Conservation (phyloP, 1,140 invertebrate species). For the Eurosta solidaginis region DNA sequence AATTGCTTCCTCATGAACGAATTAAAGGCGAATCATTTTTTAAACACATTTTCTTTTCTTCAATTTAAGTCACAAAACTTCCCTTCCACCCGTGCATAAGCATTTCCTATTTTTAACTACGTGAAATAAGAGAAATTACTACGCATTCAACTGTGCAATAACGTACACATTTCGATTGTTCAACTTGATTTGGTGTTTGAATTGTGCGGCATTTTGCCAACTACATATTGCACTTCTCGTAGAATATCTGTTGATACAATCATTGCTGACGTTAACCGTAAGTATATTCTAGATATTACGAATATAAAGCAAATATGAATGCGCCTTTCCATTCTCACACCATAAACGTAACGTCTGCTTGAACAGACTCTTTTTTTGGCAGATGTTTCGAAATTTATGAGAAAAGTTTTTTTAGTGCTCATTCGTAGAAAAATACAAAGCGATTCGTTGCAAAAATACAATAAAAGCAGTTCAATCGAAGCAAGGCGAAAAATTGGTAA, state of each 20-base stretch:
- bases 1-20: too few relatives aligned
- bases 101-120: too few relatives aligned
- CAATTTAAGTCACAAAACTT: too few relatives aligned
- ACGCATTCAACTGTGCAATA: slow-evolving; percentile 17
- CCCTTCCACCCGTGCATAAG: too few relatives aligned
- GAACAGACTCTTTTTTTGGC: slow-evolving; percentile 13
- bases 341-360: background rate
- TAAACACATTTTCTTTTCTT: too few relatives aligned
- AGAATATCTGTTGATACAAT: background rate
- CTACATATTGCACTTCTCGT: background rate
- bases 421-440: background rate
- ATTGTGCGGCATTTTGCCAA: background rate
- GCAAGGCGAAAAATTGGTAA: background rate
- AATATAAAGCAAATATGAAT: background rate
- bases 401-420: slow-evolving; percentile 13
- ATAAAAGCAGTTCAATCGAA: background rate
- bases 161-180: slow-evolving; percentile 9
- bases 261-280: background rate
- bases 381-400: slow-evolving; percentile 24
- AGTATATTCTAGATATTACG: background rate
- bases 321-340: background rate
- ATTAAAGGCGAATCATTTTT: too few relatives aligned
- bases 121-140: slow-evolving; percentile 3
- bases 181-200: background rate
- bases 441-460: too few relatives aligned